Evolutionary conservation across 2,888 invertebrate genomes (phyloP), one percentile per base, ranked within the genome.

Genomic region (Eutolmus rufibarbis): DNA sequence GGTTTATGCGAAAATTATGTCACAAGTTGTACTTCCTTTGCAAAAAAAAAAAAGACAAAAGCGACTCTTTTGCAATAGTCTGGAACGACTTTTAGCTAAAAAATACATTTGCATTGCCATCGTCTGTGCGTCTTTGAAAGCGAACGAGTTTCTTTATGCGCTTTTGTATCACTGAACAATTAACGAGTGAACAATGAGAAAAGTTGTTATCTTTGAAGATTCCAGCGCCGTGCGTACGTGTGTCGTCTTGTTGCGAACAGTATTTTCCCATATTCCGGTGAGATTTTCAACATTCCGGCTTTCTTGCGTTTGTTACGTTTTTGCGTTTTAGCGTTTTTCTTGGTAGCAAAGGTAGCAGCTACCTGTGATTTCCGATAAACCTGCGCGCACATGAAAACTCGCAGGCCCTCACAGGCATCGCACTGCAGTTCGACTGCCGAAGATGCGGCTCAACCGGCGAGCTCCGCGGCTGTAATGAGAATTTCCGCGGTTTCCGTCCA

Each of bases 101-200:
- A 66, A 66, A 66, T 23, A 66, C 66, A 28, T 66, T 66, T 66
- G 66, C 66, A 66, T 19, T 66, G 28, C 66, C 28, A 28, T 23
- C 66, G 8, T 9, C 66, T 66, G 28, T 40, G 4, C 66, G 66
- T 66, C 12, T 28, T 66, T n/a, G 28, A 66, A 66, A 23, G 66
- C 12, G 28, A 66, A 66, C 66, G 66, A 66, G 66, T 66, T 66
- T 66, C 66, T 66, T 66, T 66, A 66, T 66, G 66, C 28, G 66
- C 51, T 79, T 79, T 78, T 51, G 28, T 79, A 51, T 28, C 79
- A 79, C 79, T 79, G 23, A 28, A 40, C 79, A 79, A 79, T 46
- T 79, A 46, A 51, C 79, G 23, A 28, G n/a, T n/a, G 51, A 79
- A 79, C 46, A 23, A 79, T 46, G 51, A 79, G 31, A 79, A 79